Evolutionary conservation across 2,888 invertebrate species (phyloP), one percentile per base, ranked within the genome.

Genomic region (Odontocerum albicorne): DNA sequence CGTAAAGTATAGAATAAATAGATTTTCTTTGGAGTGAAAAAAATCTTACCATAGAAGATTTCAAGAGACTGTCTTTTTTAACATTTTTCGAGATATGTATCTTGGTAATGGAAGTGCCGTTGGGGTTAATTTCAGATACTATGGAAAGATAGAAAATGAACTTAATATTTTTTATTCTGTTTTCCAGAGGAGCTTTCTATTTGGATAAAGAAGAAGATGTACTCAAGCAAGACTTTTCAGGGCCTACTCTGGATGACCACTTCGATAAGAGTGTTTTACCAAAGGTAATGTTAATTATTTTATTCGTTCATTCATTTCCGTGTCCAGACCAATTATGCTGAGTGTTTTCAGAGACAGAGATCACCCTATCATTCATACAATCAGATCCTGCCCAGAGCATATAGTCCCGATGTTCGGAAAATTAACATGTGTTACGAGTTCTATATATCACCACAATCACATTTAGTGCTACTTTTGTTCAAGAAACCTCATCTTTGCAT

Each of bases 211-310:
- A 97, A 63, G 92, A 96, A 49, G 88, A 89, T 31, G 88, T 96
- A 12, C 88, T 88, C 67, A 94, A 92, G 69, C 84, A 96, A 65
- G 96, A 98, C 69, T 96, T 95, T 73, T 92, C 96, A 0, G 91
- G 92, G 53, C 90, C 97, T 0, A 99, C 99, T 0, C 74, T 99
- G 66, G 99, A 99, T 66, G 99, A 99, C 83, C 96, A 97, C 72
- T 99, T 99, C 71, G 96, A 99, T 70, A 99, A 99, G 75, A 96
- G 97, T 20, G 92, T 98, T 63, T 72, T 99, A 59, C 99, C 99
- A 1, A 97, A 98, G 81, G 78, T 75, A 50, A 13, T 22, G 8
- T 8, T 35, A 35, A 35, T 35, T 35, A 35, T 35, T 35, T 35
- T 4, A 6, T 27, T 27, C 27, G 8, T 7, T 6, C 8, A 6